Evolutionary conservation across 53 echinoderm and acorn worm species (phyloP), one percentile per base, ranked within the genome.

Genomic region (Stichopus horrens): DNA sequence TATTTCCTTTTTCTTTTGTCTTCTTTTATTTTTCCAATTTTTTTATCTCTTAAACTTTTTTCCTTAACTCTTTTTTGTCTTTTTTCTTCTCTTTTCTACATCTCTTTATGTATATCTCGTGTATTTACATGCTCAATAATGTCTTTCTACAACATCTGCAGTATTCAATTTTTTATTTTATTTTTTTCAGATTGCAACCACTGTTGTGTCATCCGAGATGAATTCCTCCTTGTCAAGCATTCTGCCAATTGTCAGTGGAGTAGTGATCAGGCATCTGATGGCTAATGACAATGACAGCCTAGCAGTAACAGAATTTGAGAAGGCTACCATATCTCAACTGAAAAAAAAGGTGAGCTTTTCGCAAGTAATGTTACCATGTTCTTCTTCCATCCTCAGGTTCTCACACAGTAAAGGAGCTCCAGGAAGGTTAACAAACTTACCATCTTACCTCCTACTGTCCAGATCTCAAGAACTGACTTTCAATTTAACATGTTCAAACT

Each of bases 171-270:
- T 14, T 66, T 23, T 13, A 5, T 66, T 23, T 63, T 13, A 20
- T 73, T 76, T 76, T 9, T 76, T 21, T 21, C 58, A 76, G 76
- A 37, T 58, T 58, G 23, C 88, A 76, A 88, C 88, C 60, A 73
- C 86, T 23, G 88, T 88, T 21, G 23, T 77, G 88, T 88, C 88
- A n/a, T n/a, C 75, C 77, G 88, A 66, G 60, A 57, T n/a, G 66
- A 88, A 77, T 58, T 78, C 88, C 52, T 75, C 58, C 19, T 52
- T 60, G 59, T 79, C 79, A 11, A 9, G 75, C 78, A 78, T 88
- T 58, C 19, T 76, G 13, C 88, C 88, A 76, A 88, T 88, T 23
- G 21, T 88, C 4, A 77, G 76, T 4, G 76, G 88, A 21, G 77
- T 88, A 0, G 77, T 83, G 57, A 83, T 73, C 52, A 86, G 55